Evolutionary conservation across 2,797 vertebrate genomes (phyloP), one percentile per base, ranked within the genome.

Genomic region (Dicrostonyx torquatus): DNA sequence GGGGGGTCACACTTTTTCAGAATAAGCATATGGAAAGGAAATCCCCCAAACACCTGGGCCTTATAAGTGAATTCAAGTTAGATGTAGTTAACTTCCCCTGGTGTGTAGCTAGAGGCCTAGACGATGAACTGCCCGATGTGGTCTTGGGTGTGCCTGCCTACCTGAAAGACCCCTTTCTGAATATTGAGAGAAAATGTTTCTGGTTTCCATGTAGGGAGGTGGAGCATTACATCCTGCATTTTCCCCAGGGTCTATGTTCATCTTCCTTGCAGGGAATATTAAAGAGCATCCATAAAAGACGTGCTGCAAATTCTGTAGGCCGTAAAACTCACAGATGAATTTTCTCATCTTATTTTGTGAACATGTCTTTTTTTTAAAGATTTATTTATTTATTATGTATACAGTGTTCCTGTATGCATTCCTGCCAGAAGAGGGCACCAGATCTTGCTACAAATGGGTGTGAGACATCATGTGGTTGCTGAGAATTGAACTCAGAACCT

Each of bases 211-310:
- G 40, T 14, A 55, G 72, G 55, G 80, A 85, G 89, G n/a, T 29
- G 31, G 58, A 72, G 20, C 62, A 17, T 14, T 11, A 17, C 2
- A 45, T 31, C 31, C 31, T 5, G 15, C 29, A 22, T 5, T 40
- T 6, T 15, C 0, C 3, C 5, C 4, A 13, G 50, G 68, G 85
- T 22, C 85, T 22, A 1, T 2, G 1, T 1, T 9, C 45, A 0
- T 5, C 11, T 2, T 0, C 34, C 88, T 78, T 26, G 70, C 58
- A 64, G 89, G 84, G 84, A 86, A 78, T 45, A 34, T 90, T 76
- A 77, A 92, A 88, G 83, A 70, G 34, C 37, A 92, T 53, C 78
- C 60, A 34, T 78, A 75, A 96, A 60, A 89, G 40, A 90, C 82
- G 80, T 20, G 22, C 24, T 24, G 7, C 31, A 20, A 79, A 20